Evolutionary conservation across 2,797 vertebrate species (phyloP), one percentile per base, ranked within the genome.

Genomic region (Melanotaenia nigrans): DNA sequence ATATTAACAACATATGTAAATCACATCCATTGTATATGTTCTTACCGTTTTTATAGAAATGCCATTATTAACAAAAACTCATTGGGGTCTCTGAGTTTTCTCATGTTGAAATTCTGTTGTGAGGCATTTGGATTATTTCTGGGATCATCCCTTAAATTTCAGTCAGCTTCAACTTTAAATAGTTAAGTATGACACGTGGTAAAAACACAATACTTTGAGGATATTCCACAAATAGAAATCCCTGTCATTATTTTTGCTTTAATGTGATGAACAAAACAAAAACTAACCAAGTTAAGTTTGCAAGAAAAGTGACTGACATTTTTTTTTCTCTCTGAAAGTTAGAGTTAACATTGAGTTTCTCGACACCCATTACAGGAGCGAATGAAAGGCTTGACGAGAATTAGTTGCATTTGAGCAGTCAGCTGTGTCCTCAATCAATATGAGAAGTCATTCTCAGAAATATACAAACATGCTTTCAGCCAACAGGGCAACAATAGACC

Each of bases 391-490:
- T 73, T 83, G 74, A 86, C 86, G 83, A 81, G 65, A 80, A 82
- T 77, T 63, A n/a, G 51, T 87, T 89, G 87, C 77, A 88, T 89
- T 86, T 76, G 16, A 65, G 75, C 74, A 68, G 68, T 85, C 82
- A 78, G 78, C 78, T 71, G 77, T 83, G 67, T 79, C 78, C 30
- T 32, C 16, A 77, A 80, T 88, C 56, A 54, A 80, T 76, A 56
- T 28, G 63, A 85, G 59, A 77, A 75, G 62, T 61, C 69, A 47
- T 76, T 80, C 53, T 66, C 13, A 68, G 55, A 61, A 56, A 72
- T 20, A 63, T 18, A 76, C 59, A 61, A 63, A 68, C 60, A 58
- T 22, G 56, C 51, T 33, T 18, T n/a, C 6, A 24, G 68, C 51
- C 38, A 64, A 18, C 54, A 45, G n/a, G 10, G 20, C 55, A 58